Percentiles rank a stretch among this genome's conserved stretches.
These are phyloP conservation scores for Trypoxylon attenuatum DNA, from an alignment of 2,888 invertebrate species.

Conservation along the genomic window DNA sequence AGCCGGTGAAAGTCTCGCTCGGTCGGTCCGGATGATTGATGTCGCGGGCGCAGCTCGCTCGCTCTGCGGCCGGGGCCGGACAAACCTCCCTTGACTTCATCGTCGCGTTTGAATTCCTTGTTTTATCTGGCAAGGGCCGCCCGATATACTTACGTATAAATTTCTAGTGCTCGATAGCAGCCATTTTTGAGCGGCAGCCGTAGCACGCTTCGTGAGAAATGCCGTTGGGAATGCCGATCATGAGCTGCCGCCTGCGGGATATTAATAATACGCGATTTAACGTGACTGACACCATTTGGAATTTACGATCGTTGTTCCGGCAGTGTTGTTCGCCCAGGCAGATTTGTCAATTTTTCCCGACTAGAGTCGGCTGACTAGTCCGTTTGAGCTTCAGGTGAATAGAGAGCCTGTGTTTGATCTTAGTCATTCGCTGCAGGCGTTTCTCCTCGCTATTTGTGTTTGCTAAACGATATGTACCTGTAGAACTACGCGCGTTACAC, in stretches of 20 bases:
- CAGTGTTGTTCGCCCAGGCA: no score
- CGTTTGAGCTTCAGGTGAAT: no score
- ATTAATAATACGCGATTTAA: no score
- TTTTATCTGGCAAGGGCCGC: slow-evolving; percentile 42
- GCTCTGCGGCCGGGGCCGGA: slow-evolving; percentile 13
- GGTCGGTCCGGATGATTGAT: slow-evolving; percentile 56
- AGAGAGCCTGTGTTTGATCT: no score
- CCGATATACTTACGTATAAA: slow-evolving; percentile 30
- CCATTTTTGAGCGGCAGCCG: slow-evolving; percentile 13
- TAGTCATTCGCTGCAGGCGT: no score
- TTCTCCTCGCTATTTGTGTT: no score
- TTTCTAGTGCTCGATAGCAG: slow-evolving; percentile 34
- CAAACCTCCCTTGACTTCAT: slow-evolving; percentile 58
- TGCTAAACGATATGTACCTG: no score
- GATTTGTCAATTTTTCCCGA: no score
- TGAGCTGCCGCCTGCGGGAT: slow-evolving; percentile 25
- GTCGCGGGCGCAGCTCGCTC: slow-evolving; percentile 50
- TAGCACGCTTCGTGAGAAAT: slow-evolving; percentile 33
- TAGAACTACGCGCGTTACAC: no score
- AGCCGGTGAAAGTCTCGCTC: slow-evolving; percentile 54
- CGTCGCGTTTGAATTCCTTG: slow-evolving; percentile 47
- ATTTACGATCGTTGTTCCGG: no score
- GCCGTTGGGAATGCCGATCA: slow-evolving; percentile 40
- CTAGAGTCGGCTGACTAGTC: no score
- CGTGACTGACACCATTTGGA: no score